Conservation (phyloP, 2,113 vertebrate species). For the Poeciliopsis retropinna region DNA sequence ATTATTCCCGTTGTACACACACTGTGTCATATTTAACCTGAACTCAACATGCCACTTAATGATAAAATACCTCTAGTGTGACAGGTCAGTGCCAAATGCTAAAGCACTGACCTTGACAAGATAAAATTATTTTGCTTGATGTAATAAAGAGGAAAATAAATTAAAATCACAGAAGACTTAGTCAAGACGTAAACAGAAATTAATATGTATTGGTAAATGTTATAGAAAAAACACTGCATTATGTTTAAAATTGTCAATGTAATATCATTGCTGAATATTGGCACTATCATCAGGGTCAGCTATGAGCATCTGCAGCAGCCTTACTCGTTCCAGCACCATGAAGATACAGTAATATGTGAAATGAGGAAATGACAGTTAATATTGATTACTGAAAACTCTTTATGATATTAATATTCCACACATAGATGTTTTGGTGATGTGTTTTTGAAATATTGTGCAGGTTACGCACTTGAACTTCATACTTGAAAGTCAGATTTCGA, state of each 20-base stretch:
- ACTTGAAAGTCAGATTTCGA: neutral
- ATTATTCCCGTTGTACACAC: conserved; percentile 29
- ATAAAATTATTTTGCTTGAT: conserved; percentile 58
- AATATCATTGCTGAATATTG: neutral
- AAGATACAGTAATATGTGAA: neutral
- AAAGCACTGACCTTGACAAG: conserved; percentile 63
- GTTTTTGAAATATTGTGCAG: neutral
- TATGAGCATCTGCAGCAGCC: neutral
- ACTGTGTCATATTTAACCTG: conserved; percentile 68
- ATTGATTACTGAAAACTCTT: neutral
- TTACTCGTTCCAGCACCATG: neutral
- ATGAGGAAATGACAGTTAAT: too few species aligned
- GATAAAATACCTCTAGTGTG: conserved; percentile 73
- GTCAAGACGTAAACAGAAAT: conserved; percentile 8
- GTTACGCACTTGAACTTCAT: neutral
- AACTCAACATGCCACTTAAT: conserved; percentile 50
- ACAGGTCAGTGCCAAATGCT: conserved; percentile 55
- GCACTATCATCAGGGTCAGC: neutral
- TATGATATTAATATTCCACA: neutral
- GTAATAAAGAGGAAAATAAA: conserved; percentile 19
- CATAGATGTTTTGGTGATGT: too few species aligned
- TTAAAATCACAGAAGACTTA: conserved; percentile 7
- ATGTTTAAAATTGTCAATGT: neutral
- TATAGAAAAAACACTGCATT: neutral
- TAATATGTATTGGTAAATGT: conserved; percentile 18